Conservation (phyloP, 1,140 invertebrate species). For the Cryptotermes secundus region DNA sequence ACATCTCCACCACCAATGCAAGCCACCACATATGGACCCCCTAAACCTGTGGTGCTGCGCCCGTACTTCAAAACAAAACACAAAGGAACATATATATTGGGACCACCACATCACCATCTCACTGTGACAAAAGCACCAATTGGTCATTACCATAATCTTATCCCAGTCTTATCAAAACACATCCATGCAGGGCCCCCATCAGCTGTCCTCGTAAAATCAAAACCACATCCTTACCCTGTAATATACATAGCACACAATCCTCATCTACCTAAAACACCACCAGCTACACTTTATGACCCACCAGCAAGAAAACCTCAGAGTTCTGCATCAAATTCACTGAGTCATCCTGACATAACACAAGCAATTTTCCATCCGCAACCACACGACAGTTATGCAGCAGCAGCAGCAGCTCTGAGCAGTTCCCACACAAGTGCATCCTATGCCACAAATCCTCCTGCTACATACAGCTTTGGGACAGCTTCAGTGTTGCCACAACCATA, state of each 20-base stretch:
- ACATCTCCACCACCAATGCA: conserved; percentile 22
- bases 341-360: conserved; percentile 4
- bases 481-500: neutral
- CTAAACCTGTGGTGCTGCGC: neutral
- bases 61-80: neutral
- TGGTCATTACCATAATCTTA: neutral
- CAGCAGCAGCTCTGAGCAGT: neutral
- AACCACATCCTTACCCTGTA: neutral
- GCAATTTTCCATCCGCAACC: conserved; percentile 7
- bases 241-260: neutral
- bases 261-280: neutral
- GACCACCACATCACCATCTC: neutral
- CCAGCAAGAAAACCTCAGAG: neutral
- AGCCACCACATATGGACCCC: conserved; percentile 22
- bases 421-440: neutral
- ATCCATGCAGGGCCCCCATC: neutral
- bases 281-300: neutral
- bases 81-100: neutral
- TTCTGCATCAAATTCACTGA: neutral
- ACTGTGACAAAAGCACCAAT: neutral
- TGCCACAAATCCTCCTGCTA: neutral
- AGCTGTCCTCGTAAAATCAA: neutral
- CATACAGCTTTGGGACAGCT: neutral
- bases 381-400: conserved; percentile 1
- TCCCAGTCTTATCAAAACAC: conserved; percentile 1